phyloP scores from a whole-genome alignment of 2,113 vertebrate species.

The Stictonetta naevosa region DNA sequence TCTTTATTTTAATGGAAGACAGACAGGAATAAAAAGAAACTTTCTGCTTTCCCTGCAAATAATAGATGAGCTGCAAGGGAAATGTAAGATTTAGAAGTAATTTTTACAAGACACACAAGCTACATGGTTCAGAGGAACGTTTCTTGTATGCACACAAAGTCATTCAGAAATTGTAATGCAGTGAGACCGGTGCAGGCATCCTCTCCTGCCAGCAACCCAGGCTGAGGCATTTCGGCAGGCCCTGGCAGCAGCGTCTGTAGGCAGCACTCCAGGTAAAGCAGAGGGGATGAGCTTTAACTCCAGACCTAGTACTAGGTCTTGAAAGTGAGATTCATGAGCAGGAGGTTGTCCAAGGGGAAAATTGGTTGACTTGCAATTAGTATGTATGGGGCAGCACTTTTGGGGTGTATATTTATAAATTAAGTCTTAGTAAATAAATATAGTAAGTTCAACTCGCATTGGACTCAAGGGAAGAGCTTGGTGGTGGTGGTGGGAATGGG shows the following conservation, averaged over 20 bases:
- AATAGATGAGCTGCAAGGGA: conserved; percentile 66
- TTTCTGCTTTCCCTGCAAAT: conserved; percentile 47
- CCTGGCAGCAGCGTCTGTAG: neutral
- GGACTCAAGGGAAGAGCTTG: neutral
- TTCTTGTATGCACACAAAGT: conserved; percentile 2
- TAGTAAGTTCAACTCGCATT: neutral
- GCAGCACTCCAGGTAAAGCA: neutral
- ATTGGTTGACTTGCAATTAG: neutral
- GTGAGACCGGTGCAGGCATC: neutral
- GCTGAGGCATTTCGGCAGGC: neutral
- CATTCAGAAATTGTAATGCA: neutral
- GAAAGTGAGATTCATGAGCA: neutral
- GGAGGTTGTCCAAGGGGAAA: neutral
- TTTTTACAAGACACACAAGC: conserved; percentile 52
- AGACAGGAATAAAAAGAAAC: conserved; percentile 71
- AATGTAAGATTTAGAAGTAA: conserved; percentile 70
- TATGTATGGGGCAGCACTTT: neutral
- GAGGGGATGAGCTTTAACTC: neutral
- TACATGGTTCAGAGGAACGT: neutral
- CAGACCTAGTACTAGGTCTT: neutral
- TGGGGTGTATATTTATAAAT: neutral
- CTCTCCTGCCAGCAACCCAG: neutral
- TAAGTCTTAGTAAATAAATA: neutral
- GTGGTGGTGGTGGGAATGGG: neutral
- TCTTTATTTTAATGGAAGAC: conserved; percentile 78